A percentile compares a stretch with the other conserved stretches of the same genome.
phyloP scores from a whole-genome alignment of 2,797 vertebrate genomes.

The Heliangelus exortis region DNA sequence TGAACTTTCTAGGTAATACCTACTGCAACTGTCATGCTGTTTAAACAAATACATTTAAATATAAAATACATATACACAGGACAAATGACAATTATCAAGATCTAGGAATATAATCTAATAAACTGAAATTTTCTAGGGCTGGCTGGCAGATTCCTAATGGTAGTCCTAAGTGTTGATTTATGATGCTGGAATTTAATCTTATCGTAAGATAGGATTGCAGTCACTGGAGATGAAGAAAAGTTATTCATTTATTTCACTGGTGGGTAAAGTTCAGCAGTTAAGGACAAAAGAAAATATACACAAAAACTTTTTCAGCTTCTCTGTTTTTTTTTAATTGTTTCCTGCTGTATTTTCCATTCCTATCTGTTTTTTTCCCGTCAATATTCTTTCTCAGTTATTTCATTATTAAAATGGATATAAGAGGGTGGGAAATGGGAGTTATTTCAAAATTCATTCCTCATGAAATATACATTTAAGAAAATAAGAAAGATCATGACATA shows the following conservation, averaged over 20 bases:
- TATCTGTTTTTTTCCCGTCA: not conserved
- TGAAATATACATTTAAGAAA: not conserved
- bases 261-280: conserved; percentile 29
- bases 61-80: not conserved
- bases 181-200: conserved; percentile 50
- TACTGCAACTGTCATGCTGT: not conserved
- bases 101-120: conserved; percentile 14
- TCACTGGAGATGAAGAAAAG: conserved; percentile 22
- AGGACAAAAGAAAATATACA: conserved; percentile 13
- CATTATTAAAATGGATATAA: not conserved
- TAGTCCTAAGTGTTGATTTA: conserved; percentile 59
- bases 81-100: not conserved
- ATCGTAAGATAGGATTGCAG: not conserved
- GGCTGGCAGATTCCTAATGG: conserved; percentile 8
- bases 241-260: conserved; percentile 33
- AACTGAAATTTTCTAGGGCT: conserved; percentile 31
- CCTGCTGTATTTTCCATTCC: not conserved
- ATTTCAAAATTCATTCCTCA: conserved; percentile 1
- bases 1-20: not conserved
- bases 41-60: not conserved
- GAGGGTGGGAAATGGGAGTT: not conserved
- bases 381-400: not conserved
- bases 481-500: not conserved
- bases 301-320: not conserved
- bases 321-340: not conserved